Conservation (phyloP, 1,140 invertebrate species). For the Rhynchophorus ferrugineus region DNA sequence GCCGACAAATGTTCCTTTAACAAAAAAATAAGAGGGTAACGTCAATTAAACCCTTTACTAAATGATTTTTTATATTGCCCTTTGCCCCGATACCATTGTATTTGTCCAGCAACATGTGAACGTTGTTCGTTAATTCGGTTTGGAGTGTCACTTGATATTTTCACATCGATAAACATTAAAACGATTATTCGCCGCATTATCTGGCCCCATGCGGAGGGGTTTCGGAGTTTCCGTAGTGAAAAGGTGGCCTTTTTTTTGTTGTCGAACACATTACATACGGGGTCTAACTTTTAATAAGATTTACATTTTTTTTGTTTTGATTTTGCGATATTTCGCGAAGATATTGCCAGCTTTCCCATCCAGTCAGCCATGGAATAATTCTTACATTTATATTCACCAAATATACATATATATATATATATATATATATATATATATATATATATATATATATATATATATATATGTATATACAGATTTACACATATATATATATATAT, state of each 20-base stretch:
- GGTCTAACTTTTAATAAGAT: too few species aligned
- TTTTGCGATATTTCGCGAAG: too few species aligned
- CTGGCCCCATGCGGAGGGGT: conserved; percentile 10
- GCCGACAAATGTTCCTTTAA: conserved; percentile 19
- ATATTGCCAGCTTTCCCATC: too few species aligned
- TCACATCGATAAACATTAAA: conserved; percentile 24
- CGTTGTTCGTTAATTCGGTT: conserved; percentile 12
- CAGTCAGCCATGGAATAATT: too few species aligned
- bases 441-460: too few species aligned
- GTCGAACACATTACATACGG: neutral
- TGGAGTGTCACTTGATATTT: conserved; percentile 30
- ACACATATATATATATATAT: too few species aligned
- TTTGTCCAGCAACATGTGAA: conserved; percentile 15
- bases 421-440: too few species aligned
- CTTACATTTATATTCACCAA: too few species aligned
- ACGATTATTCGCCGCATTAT: conserved; percentile 20
- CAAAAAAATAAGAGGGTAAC: conserved; percentile 9
- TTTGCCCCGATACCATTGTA: conserved; percentile 6
- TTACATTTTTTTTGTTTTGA: too few species aligned
- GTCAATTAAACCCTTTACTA: conserved; percentile 18
- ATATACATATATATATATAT: too few species aligned
- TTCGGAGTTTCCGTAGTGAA: too few species aligned
- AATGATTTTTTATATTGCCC: conserved; percentile 22
- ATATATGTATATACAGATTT: too few species aligned
- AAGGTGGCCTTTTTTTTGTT: conserved; percentile 8